Evolutionary conservation across 2,797 vertebrate species (phyloP).

Genomic region (Enteromius trimaculatus): DNA sequence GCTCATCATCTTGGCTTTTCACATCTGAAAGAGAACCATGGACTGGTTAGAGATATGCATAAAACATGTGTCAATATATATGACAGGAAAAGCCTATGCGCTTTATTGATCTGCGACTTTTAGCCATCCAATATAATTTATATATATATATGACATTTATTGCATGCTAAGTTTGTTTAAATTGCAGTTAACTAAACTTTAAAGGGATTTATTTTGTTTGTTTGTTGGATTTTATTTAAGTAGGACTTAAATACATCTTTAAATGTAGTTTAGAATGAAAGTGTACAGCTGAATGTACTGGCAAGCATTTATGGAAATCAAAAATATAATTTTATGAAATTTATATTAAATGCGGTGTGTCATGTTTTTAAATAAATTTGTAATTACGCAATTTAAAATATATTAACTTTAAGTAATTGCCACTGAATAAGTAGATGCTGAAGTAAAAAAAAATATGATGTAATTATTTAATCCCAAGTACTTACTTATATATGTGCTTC

Average conservation of each 20-base stretch:
- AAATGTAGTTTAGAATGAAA: neutral
- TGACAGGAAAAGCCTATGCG: neutral
- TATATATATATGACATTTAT: neutral
- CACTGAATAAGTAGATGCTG: neutral
- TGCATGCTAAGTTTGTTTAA: neutral
- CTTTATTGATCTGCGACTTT: neutral
- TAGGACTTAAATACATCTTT: neutral
- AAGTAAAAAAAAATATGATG: no score
- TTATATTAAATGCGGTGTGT: neutral
- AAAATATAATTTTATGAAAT: neutral
- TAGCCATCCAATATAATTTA: neutral
- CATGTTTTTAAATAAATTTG: neutral
- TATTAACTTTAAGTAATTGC: neutral
- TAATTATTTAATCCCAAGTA: no score
- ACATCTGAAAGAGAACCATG: slow-evolving; percentile 80
- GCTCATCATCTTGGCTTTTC: slow-evolving; percentile 93
- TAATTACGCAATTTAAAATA: neutral
- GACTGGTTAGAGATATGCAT: slow-evolving; percentile 43
- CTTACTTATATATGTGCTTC: neutral
- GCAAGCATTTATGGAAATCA: neutral
- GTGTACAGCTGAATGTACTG: neutral
- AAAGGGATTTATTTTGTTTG: neutral
- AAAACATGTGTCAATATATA: neutral
- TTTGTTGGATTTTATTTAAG: neutral
- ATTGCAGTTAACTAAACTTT: neutral